These are phyloP conservation scores for Drosophila mettleri DNA, from an alignment of 2,888 invertebrate genomes.

Conservation along the genomic window DNA sequence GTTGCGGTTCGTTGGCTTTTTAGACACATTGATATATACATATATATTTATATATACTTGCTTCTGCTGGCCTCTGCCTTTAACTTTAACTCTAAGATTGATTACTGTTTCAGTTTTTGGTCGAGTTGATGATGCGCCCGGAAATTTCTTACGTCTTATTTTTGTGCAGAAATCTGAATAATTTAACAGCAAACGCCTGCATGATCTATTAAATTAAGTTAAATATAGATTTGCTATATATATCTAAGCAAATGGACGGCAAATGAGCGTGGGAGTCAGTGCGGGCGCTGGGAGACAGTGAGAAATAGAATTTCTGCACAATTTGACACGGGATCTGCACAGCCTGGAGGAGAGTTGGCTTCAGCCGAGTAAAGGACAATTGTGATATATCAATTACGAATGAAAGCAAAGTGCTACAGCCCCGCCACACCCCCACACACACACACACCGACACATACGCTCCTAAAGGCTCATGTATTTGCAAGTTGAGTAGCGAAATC, in stretches of 20 bases:
- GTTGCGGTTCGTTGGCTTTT: slow-evolving; percentile 52
- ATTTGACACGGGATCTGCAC: slow-evolving; percentile 57
- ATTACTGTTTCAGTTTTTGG: slow-evolving; percentile 48
- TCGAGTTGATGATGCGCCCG: slow-evolving; percentile 44
- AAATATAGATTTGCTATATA: slow-evolving; percentile 10
- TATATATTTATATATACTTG: background rate
- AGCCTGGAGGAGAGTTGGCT: slow-evolving; percentile 13
- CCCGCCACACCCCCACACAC: slow-evolving; percentile 5
- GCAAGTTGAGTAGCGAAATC: slow-evolving; percentile 54
- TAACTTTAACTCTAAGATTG: slow-evolving; percentile 49
- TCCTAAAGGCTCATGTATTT: slow-evolving; percentile 15
- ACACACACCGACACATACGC: background rate
- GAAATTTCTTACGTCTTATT: slow-evolving; percentile 24
- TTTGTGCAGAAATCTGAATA: slow-evolving; percentile 26
- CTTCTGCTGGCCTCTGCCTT: background rate
- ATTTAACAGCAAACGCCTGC: slow-evolving; percentile 20
- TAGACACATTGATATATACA: slow-evolving; percentile 6
- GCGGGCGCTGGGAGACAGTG: slow-evolving; percentile 42
- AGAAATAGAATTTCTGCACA: slow-evolving; percentile 77
- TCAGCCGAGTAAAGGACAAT: slow-evolving; percentile 49
- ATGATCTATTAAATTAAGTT: slow-evolving; percentile 39
- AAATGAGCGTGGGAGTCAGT: background rate
- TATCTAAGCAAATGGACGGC: background rate
- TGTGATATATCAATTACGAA: slow-evolving; percentile 75
- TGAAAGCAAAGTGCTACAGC: slow-evolving; percentile 67